Percentiles rank a stretch among this genome's conserved stretches.
Conservation (phyloP, 2,797 vertebrate genomes). For the Lates japonicus region DNA sequence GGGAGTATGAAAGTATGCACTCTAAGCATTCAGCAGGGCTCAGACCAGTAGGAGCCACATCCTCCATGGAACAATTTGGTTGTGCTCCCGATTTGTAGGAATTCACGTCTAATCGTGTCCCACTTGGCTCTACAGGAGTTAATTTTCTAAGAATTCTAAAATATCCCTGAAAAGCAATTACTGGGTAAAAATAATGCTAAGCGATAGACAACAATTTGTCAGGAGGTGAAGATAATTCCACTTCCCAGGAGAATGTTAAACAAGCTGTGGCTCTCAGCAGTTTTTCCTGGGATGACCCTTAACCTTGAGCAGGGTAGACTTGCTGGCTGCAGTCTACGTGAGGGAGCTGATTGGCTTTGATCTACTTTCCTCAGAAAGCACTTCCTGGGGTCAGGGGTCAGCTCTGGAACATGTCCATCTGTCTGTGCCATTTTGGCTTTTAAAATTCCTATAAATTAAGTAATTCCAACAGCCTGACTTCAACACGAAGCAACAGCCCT, state of each 20-base stretch:
- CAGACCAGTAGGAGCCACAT: constrained; percentile 75
- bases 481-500: constrained; percentile 56
- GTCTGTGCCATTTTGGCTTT: constrained; percentile 86
- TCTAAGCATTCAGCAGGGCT: constrained; percentile 68
- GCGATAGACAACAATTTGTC: constrained; percentile 78
- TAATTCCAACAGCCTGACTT: constrained; percentile 78
- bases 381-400: constrained; percentile 87
- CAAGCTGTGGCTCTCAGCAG: constrained; percentile 77
- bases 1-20: constrained; percentile 83
- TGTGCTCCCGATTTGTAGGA: constrained; percentile 67
- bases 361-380: constrained; percentile 83
- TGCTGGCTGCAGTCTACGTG: constrained; percentile 80
- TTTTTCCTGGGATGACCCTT: constrained; percentile 80
- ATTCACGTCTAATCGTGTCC: constrained; percentile 64
- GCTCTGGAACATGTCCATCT: constrained; percentile 88
- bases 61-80: constrained; percentile 61
- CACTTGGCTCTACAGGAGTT: constrained; percentile 42
- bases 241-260: constrained; percentile 82
- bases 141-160: constrained; percentile 45
- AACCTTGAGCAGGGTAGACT: constrained; percentile 82
- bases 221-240: constrained; percentile 79
- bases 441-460: constrained; percentile 87
- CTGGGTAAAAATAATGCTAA: constrained; percentile 51
- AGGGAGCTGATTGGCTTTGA: constrained; percentile 89
- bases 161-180: constrained; percentile 51